Base-by-base conservation (phyloP, 2,797 vertebrate species). In the Denticeps clupeoides region DNA sequence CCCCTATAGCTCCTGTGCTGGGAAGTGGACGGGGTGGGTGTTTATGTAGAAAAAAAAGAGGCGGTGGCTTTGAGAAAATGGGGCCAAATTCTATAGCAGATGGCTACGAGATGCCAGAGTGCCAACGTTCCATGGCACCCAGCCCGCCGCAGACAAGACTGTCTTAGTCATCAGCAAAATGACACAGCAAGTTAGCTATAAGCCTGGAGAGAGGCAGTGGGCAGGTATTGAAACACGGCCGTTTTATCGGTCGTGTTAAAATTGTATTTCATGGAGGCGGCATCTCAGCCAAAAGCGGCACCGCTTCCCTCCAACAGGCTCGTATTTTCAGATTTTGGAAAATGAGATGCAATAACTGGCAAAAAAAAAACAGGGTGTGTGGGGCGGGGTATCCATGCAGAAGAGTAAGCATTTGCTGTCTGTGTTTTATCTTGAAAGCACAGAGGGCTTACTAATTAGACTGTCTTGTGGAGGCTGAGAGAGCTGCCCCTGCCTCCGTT, bases 401-500 rank as follows among this genome's bases (percentile, higher is more conserved):
- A 49, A 55, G 16, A 51, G 41, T 46, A 41, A 42, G 35, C 28
- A 50, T 47, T 51, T 56, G 42, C 42, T 51, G 46, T 31, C 33
- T 48, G 31, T 51, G 49, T 41, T 59, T 64, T 56, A 64, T 69
- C 52, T 60, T 50, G 41, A 29, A 40, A 33, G 32, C 40, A 35
- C 64, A 70, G 46, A 41, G 49, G 60, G 45, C 53, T 59, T 51
- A 53, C 50, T 59, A 55, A 63, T 70, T 57, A 58, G 56, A 60
- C 44, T 32, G 47, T 53, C 7, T 45, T 56, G 60, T 29, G 24
- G 41, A 51, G 56, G 56, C 55, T 35, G 48, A 44, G 48, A 59
- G 38, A 42, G 47, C 19, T 54, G 44, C 31, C 46, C 42, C 33
- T 44, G 32, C 56, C 47, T 41, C 45, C 51, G 46, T 50, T 61